These are phyloP conservation scores for Heliothis virescens DNA, from an alignment of 1,140 invertebrate genomes.

Conservation along the genomic window DNA sequence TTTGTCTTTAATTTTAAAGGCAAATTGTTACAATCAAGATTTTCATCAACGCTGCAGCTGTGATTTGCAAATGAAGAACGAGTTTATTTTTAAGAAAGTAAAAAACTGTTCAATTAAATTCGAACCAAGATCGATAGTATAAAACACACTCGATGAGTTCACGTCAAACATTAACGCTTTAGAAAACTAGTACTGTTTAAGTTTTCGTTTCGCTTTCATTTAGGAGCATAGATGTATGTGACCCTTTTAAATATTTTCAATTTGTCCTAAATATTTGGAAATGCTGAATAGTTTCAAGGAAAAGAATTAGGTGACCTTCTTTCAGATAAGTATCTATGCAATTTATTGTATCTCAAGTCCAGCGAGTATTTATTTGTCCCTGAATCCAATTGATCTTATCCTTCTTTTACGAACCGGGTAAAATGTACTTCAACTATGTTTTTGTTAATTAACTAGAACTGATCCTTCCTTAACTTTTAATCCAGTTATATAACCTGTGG, in stretches of 20 bases:
- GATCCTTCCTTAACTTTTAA: no score
- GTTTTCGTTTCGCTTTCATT: not conserved
- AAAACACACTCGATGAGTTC: not conserved
- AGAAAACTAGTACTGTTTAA: not conserved
- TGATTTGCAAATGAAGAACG: not conserved
- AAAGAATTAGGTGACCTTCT: no score
- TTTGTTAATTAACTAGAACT: no score
- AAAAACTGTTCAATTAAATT: not conserved
- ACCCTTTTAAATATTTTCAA: not conserved
- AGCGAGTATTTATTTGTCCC: no score
- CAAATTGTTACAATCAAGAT: conserved; percentile 22
- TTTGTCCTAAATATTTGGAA: not conserved
- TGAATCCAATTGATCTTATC: no score
- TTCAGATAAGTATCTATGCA: no score
- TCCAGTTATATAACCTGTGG: no score
- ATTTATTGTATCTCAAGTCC: no score
- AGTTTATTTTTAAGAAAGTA: not conserved
- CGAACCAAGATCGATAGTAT: not conserved
- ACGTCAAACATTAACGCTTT: not conserved
- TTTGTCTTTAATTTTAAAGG: conserved; percentile 33
- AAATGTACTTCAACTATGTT: no score
- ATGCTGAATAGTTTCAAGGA: no score
- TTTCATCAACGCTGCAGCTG: conserved; percentile 16
- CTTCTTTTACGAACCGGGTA: no score
- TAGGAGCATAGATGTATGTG: not conserved